Evolutionary conservation across 2,888 invertebrate species (phyloP).

Genomic region (Callinectes sapidus): DNA sequence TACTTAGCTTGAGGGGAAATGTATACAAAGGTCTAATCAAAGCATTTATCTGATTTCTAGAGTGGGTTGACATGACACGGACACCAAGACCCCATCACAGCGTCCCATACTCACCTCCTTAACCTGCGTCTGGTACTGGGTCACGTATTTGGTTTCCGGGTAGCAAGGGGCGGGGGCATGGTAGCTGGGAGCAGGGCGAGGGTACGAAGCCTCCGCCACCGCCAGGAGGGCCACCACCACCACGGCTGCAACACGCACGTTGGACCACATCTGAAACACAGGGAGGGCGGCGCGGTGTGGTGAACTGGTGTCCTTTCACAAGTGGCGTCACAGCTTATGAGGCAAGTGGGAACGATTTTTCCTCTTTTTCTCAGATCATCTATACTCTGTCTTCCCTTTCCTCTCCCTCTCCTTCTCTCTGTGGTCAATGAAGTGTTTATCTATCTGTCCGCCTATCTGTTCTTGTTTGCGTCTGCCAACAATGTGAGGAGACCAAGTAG

Average conservation of each 20-base stretch:
- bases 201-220: constrained; percentile 45
- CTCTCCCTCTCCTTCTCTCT: too few species aligned
- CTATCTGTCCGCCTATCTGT: too few species aligned
- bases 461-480: neutral
- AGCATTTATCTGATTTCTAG: neutral
- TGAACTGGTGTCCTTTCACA: neutral
- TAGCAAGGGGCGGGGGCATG: constrained; percentile 15
- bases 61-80: neutral
- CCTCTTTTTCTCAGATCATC: neutral
- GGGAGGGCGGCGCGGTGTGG: too few species aligned
- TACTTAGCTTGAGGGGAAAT: neutral
- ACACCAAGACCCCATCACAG: neutral
- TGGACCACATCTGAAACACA: constrained; percentile 40
- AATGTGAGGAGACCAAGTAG: neutral
- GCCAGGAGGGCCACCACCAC: constrained; percentile 46
- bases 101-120: constrained; percentile 49
- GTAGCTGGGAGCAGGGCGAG: neutral
- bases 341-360: neutral
- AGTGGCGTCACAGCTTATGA: neutral
- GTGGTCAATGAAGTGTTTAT: too few species aligned
- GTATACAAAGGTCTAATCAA: neutral
- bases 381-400: neutral
- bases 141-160: constrained; percentile 59
- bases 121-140: constrained; percentile 51
- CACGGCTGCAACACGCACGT: neutral